A percentile compares a stretch with the other conserved stretches of the same genome.
Conservation (phyloP, 2,113 vertebrate species). For the Megaceryle torquata region DNA sequence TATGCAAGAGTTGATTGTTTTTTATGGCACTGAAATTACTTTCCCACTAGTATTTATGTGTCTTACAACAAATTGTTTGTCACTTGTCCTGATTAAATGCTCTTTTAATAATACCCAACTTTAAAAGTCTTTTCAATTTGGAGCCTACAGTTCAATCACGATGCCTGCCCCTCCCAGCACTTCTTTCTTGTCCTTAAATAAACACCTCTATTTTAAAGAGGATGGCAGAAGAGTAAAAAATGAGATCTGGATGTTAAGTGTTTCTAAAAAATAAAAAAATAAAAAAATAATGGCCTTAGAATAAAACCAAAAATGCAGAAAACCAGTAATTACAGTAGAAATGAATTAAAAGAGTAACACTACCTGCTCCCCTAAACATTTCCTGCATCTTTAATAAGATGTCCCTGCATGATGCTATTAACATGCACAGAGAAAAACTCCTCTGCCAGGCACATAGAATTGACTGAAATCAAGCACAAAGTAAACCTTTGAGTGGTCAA, state of each 20-base stretch:
- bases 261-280: not conserved
- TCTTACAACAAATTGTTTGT: conserved; percentile 66
- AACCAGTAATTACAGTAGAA: not conserved
- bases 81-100: conserved; percentile 63
- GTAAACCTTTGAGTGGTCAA: not conserved
- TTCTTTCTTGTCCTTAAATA: not conserved
- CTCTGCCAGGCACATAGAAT: rapidly evolving
- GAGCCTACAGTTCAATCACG: conserved; percentile 49
- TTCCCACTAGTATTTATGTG: conserved; percentile 65
- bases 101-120: conserved; percentile 50
- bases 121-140: conserved; percentile 52
- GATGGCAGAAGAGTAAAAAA: not conserved
- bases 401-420: not conserved
- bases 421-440: not conserved
- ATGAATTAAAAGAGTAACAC: not conserved
- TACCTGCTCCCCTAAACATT: not conserved
- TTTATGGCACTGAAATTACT: conserved; percentile 55
- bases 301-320: not conserved
- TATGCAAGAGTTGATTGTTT: conserved; percentile 47
- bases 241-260: not conserved
- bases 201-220: not conserved
- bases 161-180: conserved; percentile 28
- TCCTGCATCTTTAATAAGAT: not conserved
- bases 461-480: not conserved
- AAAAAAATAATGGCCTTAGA: not conserved